A percentile compares a stretch with the other conserved stretches of the same genome.
Conservation (phyloP, 2,797 vertebrate species). For the Peromyscus eremicus region DNA sequence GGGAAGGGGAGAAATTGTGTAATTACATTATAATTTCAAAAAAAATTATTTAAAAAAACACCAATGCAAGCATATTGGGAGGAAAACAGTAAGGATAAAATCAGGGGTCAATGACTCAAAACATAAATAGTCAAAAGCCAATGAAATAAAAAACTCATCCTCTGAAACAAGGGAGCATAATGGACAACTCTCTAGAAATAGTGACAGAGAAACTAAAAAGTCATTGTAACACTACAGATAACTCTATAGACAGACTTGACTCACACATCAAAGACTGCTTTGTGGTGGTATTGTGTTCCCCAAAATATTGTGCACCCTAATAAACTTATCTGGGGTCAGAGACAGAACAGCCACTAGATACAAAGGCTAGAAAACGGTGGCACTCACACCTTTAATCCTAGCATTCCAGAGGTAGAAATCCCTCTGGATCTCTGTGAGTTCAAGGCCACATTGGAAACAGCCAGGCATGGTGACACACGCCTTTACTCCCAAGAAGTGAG, state of each 20-base stretch:
- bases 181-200: not conserved
- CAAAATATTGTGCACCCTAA: too few species aligned
- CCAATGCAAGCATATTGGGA: not conserved
- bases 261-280: not conserved
- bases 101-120: not conserved
- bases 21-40: not conserved
- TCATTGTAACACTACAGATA: not conserved
- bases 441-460: too few species aligned
- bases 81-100: not conserved
- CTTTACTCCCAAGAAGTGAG: too few species aligned
- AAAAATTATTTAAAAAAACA: not conserved
- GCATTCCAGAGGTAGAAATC: too few species aligned
- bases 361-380: too few species aligned
- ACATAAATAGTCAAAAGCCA: not conserved
- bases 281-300: too few species aligned
- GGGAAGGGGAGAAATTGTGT: not conserved
- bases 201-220: not conserved
- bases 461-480: too few species aligned
- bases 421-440: too few species aligned
- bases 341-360: too few species aligned
- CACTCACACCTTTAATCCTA: too few species aligned
- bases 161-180: not conserved
- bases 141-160: too few species aligned
- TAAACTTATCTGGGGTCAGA: too few species aligned
- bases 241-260: not conserved